A percentile compares a stretch with the other conserved stretches of the same genome.
phyloP scores from a whole-genome alignment of 37 sponge, comb jelly and placozoan genomes.

The Halichondria panicea region DNA sequence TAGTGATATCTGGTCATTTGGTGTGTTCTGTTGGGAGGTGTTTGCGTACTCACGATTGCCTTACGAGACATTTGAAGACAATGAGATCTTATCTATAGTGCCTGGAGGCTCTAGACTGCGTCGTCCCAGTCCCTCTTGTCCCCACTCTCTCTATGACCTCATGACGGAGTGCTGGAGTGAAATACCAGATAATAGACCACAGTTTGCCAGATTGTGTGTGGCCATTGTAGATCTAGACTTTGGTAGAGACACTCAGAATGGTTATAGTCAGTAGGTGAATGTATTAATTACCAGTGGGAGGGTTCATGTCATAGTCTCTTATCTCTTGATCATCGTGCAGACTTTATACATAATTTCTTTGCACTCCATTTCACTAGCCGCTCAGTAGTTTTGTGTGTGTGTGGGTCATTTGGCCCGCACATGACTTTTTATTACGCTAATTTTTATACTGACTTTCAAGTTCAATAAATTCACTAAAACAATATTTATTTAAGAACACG shows the following conservation, averaged over 20 bases:
- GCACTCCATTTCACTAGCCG: no score
- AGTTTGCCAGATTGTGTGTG: slow-evolving; percentile 48
- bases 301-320: no score
- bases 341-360: no score
- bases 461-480: no score
- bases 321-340: no score
- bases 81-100: slow-evolving; percentile 66
- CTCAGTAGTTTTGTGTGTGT: no score
- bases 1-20: slow-evolving; percentile 90
- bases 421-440: no score
- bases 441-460: no score
- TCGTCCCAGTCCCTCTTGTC: slow-evolving; percentile 58
- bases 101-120: slow-evolving; percentile 55
- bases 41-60: slow-evolving; percentile 68
- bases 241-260: no score
- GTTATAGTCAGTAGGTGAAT: not conserved
- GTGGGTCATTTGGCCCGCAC: no score
- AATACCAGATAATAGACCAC: slow-evolving; percentile 60
- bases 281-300: not conserved
- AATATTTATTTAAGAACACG: no score
- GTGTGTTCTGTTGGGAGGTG: slow-evolving; percentile 93
- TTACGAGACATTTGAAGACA: slow-evolving; percentile 61
- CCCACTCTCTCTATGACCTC: slow-evolving; percentile 38
- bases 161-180: slow-evolving; percentile 79
- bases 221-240: slow-evolving; percentile 42